A percentile compares a stretch with the other conserved stretches of the same genome.
phyloP scores from a whole-genome alignment of 2,797 vertebrate species.

The Takifugu ocellatus region DNA sequence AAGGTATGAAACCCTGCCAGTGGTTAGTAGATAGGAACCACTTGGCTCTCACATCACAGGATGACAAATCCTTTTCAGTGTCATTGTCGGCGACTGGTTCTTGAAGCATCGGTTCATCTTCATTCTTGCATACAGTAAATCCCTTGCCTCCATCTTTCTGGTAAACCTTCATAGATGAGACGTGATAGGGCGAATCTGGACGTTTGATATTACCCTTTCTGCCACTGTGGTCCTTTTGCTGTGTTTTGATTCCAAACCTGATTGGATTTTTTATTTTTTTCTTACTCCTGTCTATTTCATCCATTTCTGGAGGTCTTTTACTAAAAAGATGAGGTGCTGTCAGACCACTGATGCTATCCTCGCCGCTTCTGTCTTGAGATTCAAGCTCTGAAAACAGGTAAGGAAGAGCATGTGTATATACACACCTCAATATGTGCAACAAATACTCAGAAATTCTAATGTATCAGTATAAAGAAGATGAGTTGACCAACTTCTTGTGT shows the following conservation, averaged over 20 bases:
- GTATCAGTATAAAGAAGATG: too few relatives aligned
- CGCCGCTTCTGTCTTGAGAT: slow-evolving; percentile 11
- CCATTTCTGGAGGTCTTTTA: slow-evolving; percentile 40
- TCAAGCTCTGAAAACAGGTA: slow-evolving; percentile 39
- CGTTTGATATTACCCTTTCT: slow-evolving; percentile 42
- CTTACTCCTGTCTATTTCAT: slow-evolving; percentile 21
- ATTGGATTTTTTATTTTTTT: slow-evolving; percentile 28
- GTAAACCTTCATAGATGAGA: slow-evolving; percentile 65
- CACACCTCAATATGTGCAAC: background rate
- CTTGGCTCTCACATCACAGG: slow-evolving; percentile 64
- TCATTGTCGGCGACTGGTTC: slow-evolving; percentile 25
- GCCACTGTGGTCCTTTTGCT: slow-evolving; percentile 39
- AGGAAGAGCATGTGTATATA: background rate
- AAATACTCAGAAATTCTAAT: background rate
- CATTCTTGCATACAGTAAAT: slow-evolving; percentile 25
- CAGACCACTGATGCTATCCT: slow-evolving; percentile 24
- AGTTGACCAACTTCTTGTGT: too few relatives aligned
- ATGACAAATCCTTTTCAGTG: slow-evolving; percentile 35
- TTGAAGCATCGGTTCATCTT: slow-evolving; percentile 29
- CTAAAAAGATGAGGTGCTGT: slow-evolving; percentile 32
- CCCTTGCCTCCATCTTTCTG: slow-evolving; percentile 52
- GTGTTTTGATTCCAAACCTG: slow-evolving; percentile 46
- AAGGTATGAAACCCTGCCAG: slow-evolving; percentile 65
- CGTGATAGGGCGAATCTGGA: slow-evolving; percentile 63
- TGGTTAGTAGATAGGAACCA: slow-evolving; percentile 76